phyloP scores from a whole-genome alignment of 2,888 invertebrate genomes.

The Spodoptera littoralis region DNA sequence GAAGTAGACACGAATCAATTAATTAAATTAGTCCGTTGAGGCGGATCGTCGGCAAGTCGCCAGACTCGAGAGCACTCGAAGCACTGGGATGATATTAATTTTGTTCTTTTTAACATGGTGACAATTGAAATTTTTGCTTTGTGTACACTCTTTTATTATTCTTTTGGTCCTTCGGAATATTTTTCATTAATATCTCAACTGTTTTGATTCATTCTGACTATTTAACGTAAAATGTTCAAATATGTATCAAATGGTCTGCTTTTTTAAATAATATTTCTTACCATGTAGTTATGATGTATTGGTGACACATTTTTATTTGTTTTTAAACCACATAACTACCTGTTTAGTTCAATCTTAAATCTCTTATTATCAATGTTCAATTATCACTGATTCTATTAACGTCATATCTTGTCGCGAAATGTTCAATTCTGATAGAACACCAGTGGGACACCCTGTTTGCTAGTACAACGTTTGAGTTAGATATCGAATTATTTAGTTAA shows the following conservation, averaged over 20 bases:
- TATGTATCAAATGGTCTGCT: too few relatives aligned
- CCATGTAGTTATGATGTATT: too few relatives aligned
- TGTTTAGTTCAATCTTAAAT: too few relatives aligned
- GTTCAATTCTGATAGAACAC: conserved; percentile 6
- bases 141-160: conserved; percentile 16
- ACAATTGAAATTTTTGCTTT: conserved; percentile 16
- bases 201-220: not conserved
- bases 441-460: not conserved
- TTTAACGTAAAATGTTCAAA: too few relatives aligned
- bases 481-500: conserved; percentile 1
- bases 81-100: conserved; percentile 52
- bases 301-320: too few relatives aligned
- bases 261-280: too few relatives aligned
- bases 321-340: too few relatives aligned
- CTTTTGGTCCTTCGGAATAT: conserved; percentile 5
- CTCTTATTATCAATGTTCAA: too few relatives aligned
- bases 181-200: not conserved
- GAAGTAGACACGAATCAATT: conserved; percentile 73
- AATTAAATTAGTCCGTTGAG: conserved; percentile 72
- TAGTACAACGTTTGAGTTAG: not conserved
- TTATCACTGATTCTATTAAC: conserved; percentile 1
- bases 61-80: conserved; percentile 39
- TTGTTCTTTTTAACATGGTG: conserved; percentile 38
- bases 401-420: not conserved
- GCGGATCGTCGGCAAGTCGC: conserved; percentile 64